These are phyloP conservation scores for Oscheius sp. DNA, from an alignment of 2,888 invertebrate genomes.

Conservation along the genomic window DNA sequence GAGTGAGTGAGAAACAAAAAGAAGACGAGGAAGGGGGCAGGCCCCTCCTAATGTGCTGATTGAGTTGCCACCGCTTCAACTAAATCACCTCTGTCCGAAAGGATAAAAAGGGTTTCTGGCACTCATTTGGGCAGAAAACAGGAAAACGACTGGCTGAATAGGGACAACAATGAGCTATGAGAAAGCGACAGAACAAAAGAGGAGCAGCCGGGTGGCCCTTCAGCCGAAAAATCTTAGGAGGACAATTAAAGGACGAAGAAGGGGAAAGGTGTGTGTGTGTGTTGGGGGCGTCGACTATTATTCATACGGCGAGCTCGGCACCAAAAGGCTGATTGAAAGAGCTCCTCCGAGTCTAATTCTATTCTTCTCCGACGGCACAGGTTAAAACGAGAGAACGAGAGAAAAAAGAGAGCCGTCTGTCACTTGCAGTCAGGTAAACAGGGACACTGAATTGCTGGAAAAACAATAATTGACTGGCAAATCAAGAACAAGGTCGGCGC, in stretches of 20 bases:
- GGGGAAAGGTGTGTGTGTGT: not conserved
- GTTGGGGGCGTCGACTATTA: conserved; percentile 12
- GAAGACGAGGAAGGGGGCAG: not conserved
- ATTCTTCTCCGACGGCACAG: not conserved
- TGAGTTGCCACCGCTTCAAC: conserved; percentile 29
- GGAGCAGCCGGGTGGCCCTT: not conserved
- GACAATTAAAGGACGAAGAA: not conserved
- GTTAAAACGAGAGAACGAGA: not conserved
- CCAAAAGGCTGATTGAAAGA: conserved; percentile 6
- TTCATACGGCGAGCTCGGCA: conserved; percentile 10
- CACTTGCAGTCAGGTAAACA: not conserved
- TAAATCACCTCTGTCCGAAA: conserved; percentile 2
- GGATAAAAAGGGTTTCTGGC: not conserved
- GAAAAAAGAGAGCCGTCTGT: not conserved
- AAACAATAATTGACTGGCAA: not conserved
- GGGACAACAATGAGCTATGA: not conserved
- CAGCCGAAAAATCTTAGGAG: not conserved
- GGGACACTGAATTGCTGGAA: not conserved
- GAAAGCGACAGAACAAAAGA: not conserved
- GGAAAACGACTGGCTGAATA: not conserved
- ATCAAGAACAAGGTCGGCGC: not conserved
- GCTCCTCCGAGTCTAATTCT: not conserved
- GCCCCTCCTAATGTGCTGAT: conserved; percentile 24
- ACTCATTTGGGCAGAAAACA: not conserved
- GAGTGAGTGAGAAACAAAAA: not conserved